Percentiles rank a stretch among this genome's conserved stretches.
phyloP scores from a whole-genome alignment of 2,888 invertebrate species.

The Drosophila mercatorum region DNA sequence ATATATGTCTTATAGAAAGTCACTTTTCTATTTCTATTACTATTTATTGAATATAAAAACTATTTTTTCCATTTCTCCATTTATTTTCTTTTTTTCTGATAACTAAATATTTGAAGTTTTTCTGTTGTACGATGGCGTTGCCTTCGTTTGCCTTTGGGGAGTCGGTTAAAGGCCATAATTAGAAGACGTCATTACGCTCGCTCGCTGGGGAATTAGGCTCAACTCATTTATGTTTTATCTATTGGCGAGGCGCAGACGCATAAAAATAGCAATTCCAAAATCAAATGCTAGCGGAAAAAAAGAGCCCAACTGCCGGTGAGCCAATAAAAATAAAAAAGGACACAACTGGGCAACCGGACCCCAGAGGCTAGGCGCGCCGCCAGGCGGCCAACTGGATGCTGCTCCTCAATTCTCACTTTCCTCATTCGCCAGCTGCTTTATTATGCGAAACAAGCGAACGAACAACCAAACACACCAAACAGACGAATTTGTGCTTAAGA shows the following conservation, averaged over 20 bases:
- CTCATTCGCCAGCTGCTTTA: slow-evolving; percentile 62
- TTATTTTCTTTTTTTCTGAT: neutral
- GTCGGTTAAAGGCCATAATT: slow-evolving; percentile 15
- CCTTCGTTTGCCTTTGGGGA: neutral
- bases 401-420: slow-evolving; percentile 31
- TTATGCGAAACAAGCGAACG: slow-evolving; percentile 77
- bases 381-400: slow-evolving; percentile 10
- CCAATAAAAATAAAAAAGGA: slow-evolving; percentile 73
- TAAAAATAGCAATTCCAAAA: slow-evolving; percentile 70
- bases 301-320: slow-evolving; percentile 73
- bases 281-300: slow-evolving; percentile 74
- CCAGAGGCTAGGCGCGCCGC: slow-evolving; percentile 51
- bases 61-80: too few relatives aligned
- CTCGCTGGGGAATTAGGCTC: slow-evolving; percentile 23
- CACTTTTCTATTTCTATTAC: neutral
- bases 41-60: neutral
- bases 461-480: slow-evolving; percentile 57
- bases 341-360: slow-evolving; percentile 77
- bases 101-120: neutral
- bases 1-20: too few relatives aligned
- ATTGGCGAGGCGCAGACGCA: slow-evolving; percentile 40
- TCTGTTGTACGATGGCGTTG: neutral
- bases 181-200: slow-evolving; percentile 17
- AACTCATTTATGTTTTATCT: slow-evolving; percentile 60
- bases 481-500: slow-evolving; percentile 76